Percentiles rank a stretch among this genome's conserved stretches.
phyloP scores from a whole-genome alignment of 2,797 vertebrate species.

The Otus scops region DNA sequence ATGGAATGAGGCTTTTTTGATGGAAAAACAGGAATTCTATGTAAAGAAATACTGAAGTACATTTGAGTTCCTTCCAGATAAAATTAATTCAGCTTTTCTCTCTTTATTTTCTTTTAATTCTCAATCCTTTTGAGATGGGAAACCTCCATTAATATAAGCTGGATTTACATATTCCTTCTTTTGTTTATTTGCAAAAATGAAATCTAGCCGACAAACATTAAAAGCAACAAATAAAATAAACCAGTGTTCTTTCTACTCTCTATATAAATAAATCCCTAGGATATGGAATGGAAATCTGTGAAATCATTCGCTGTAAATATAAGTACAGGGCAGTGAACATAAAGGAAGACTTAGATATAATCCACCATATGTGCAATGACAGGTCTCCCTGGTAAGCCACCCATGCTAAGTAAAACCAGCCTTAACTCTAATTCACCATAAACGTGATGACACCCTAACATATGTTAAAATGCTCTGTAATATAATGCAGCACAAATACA shows the following conservation, averaged over 20 bases:
- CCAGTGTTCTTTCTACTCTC: neutral
- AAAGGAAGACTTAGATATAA: neutral
- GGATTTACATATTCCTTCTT: neutral
- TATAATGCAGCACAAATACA: neutral
- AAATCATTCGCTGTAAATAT: neutral
- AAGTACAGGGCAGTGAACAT: neutral
- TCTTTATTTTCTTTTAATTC: neutral
- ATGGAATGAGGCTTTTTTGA: neutral
- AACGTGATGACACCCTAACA: neutral
- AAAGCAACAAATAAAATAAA: constrained; percentile 11
- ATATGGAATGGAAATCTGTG: neutral
- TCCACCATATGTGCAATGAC: neutral
- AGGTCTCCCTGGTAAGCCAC: neutral
- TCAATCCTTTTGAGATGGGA: neutral
- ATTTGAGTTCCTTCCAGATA: neutral
- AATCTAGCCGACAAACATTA: neutral
- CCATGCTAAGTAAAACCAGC: neutral
- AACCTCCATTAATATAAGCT: neutral
- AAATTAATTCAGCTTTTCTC: neutral
- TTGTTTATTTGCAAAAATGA: neutral
- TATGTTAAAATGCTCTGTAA: neutral
- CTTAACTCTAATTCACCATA: neutral
- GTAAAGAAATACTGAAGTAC: neutral
- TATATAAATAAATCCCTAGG: neutral
- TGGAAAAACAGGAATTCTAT: neutral